Conservation (phyloP, 2,888 invertebrate genomes). For the Heliconius ismenius region DNA sequence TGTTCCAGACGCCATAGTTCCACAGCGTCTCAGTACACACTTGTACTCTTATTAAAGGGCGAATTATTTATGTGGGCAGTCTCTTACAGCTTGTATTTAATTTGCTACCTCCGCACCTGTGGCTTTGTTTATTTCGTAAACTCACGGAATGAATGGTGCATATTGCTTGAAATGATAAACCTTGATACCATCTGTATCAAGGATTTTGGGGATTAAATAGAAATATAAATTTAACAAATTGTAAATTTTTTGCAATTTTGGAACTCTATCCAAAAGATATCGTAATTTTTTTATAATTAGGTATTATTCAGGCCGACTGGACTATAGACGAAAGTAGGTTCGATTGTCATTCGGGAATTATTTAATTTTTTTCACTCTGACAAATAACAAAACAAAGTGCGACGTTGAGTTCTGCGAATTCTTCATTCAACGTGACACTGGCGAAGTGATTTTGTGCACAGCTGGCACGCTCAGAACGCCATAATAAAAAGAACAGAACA, state of each 20-base stretch:
- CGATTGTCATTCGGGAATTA: too few species aligned
- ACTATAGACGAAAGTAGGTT: too few species aligned
- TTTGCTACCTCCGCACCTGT: conserved; percentile 66
- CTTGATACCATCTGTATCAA: conserved; percentile 12
- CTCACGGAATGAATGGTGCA: conserved; percentile 55
- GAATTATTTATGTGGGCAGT: conserved; percentile 64
- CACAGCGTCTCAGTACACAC: conserved; percentile 18
- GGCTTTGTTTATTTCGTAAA: conserved; percentile 70
- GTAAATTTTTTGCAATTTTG: neutral
- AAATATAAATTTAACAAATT: neutral
- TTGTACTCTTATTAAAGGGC: conserved; percentile 49
- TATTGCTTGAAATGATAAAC: conserved; percentile 33
- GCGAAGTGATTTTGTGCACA: too few species aligned
- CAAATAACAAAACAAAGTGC: too few species aligned
- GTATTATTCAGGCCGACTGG: too few species aligned
- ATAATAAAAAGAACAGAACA: too few species aligned
- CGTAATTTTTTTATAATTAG: too few species aligned
- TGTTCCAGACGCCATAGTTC: conserved; percentile 24
- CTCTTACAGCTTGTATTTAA: conserved; percentile 60
- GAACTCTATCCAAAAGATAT: neutral
- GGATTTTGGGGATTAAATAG: neutral
- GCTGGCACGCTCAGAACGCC: too few species aligned
- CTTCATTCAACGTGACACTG: too few species aligned
- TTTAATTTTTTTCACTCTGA: too few species aligned
- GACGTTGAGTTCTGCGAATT: too few species aligned